phyloP scores from a whole-genome alignment of 2,888 invertebrate species.

The Drosophila robusta region DNA sequence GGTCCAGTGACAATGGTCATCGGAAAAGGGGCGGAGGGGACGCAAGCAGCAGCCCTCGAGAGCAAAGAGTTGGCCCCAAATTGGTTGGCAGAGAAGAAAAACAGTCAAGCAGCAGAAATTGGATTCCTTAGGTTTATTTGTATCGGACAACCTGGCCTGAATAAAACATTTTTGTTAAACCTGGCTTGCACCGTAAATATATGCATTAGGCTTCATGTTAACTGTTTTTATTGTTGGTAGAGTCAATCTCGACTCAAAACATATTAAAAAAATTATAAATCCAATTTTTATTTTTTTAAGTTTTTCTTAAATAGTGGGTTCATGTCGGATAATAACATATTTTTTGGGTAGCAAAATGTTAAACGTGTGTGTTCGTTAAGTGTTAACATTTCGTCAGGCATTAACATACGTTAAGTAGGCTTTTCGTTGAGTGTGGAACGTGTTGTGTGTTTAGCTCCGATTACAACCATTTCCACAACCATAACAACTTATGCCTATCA shows the following conservation, averaged over 20 bases:
- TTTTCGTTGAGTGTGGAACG: constrained; percentile 40
- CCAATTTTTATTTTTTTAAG: not conserved
- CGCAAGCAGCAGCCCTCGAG: not conserved
- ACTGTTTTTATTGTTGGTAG: too few species aligned
- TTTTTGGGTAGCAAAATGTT: not conserved
- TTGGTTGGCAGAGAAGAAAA: not conserved
- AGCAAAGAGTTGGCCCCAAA: not conserved
- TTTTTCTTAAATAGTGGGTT: not conserved
- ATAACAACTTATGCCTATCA: constrained; percentile 5
- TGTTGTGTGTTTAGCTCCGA: not conserved
- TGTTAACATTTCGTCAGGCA: not conserved
- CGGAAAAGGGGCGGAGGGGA: too few species aligned
- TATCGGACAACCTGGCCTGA: too few species aligned
- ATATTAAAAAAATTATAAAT: not conserved
- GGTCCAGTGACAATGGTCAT: constrained; percentile 33
- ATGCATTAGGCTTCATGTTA: not conserved
- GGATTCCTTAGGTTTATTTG: not conserved
- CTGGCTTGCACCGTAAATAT: not conserved
- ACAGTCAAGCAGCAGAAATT: not conserved
- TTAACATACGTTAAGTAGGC: not conserved
- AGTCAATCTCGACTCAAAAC: too few species aligned
- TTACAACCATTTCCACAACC: constrained; percentile 1
- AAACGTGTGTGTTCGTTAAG: not conserved
- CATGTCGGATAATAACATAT: not conserved
- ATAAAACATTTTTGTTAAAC: too few species aligned